Evolutionary conservation across 2,113 vertebrate species (phyloP).

Genomic region (Heterotilapia buettikoferi): DNA sequence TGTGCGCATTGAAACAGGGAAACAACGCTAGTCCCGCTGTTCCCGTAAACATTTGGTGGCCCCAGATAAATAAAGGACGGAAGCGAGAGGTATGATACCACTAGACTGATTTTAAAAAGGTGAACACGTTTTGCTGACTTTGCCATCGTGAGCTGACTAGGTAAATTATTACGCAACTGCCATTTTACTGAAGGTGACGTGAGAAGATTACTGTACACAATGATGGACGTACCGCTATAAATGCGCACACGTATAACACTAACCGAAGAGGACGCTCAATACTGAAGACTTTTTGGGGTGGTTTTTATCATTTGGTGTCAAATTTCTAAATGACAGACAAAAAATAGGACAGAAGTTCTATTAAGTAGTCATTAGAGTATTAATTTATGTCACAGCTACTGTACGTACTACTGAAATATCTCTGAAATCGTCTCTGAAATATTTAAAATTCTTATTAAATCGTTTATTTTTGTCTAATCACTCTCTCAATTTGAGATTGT

Average conservation of each 20-base stretch:
- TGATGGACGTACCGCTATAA: not conserved
- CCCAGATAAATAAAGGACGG: not conserved
- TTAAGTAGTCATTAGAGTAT: not conserved
- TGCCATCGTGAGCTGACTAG: not conserved
- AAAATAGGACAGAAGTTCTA: not conserved
- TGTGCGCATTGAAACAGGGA: not conserved
- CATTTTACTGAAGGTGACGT: not conserved
- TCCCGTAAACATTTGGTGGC: not conserved
- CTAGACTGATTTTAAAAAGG: not conserved
- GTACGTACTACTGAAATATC: not conserved
- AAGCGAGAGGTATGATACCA: not conserved
- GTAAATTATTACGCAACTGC: conserved; percentile 13
- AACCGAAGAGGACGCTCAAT: not conserved
- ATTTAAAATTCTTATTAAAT: not conserved
- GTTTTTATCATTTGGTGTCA: not conserved
- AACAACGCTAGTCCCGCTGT: not conserved
- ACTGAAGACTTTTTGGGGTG: not conserved
- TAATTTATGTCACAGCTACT: not conserved
- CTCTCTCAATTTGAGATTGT: not conserved
- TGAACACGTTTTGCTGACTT: not conserved
- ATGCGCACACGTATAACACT: not conserved
- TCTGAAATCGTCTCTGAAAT: not conserved
- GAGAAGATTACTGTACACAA: not conserved
- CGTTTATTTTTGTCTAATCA: not conserved
- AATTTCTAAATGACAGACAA: not conserved